A percentile compares a stretch with the other conserved stretches of the same genome.
These are phyloP conservation scores for Alligator mississippiensis DNA, from an alignment of 2,113 vertebrate genomes.

Conservation along the genomic window DNA sequence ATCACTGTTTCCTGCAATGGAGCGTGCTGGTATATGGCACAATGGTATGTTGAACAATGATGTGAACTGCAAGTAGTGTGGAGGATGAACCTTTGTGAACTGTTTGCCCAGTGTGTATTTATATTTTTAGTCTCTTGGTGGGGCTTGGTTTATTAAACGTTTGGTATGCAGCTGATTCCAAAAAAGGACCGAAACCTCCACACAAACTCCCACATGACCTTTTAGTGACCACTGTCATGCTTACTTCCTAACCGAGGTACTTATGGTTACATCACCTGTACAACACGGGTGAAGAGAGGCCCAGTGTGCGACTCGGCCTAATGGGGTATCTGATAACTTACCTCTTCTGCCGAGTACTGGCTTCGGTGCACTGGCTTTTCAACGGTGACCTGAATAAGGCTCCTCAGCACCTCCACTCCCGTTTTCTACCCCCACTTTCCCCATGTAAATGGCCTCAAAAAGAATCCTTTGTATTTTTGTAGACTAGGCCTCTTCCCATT, in stretches of 20 bases:
- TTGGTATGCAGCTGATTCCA: background rate
- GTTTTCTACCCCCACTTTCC: background rate
- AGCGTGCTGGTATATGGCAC: background rate
- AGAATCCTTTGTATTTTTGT: background rate
- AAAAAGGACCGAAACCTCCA: no score
- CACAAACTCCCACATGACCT: background rate
- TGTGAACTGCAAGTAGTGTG: background rate
- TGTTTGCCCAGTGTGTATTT: background rate
- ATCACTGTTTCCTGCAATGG: background rate
- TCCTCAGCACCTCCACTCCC: background rate
- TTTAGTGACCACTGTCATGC: background rate
- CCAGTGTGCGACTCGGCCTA: background rate
- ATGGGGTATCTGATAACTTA: background rate
- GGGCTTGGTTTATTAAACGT: background rate
- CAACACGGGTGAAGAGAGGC: background rate
- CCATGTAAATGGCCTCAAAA: background rate
- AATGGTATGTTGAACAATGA: background rate
- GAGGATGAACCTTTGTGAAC: background rate
- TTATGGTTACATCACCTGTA: background rate
- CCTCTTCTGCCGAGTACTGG: no score
- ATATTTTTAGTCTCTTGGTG: no score
- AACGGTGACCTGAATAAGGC: background rate
- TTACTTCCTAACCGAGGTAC: background rate
- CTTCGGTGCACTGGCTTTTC: background rate
- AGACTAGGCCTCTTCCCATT: background rate